Conservation (phyloP, 2,113 vertebrate species). For the Marcusenius ussheri region DNA sequence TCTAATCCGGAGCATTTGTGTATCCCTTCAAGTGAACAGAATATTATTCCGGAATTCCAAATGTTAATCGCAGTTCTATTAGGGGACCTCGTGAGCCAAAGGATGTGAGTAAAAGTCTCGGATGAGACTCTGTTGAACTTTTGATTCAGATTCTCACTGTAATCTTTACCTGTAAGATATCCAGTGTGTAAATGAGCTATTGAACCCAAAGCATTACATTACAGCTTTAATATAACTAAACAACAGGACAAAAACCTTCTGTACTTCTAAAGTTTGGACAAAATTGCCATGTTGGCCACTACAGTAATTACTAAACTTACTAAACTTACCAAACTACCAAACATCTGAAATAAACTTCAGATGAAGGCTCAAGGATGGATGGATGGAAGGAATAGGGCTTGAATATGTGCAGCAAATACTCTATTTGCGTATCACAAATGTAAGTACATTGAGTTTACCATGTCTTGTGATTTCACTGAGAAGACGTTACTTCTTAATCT, state of each 20-base stretch:
- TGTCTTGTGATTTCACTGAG: not conserved
- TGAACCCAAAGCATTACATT: not conserved
- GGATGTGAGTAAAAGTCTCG: not conserved
- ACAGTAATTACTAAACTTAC: not conserved
- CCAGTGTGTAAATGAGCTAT: not conserved
- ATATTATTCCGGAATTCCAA: not conserved
- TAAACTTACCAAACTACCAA: not conserved
- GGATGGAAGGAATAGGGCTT: not conserved
- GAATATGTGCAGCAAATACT: not conserved
- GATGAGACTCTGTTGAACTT: not conserved
- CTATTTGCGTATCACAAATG: not conserved
- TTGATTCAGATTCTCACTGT: not conserved
- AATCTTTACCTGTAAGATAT: not conserved
- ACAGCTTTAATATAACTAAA: not conserved
- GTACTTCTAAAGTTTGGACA: not conserved
- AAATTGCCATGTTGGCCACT: not conserved
- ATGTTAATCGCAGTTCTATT: not conserved
- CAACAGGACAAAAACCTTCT: not conserved
- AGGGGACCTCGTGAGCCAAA: not conserved
- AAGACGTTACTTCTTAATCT: not conserved
- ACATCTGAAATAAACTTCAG: not conserved
- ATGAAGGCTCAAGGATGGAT: not conserved
- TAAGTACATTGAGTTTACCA: not conserved
- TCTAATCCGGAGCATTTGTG: not conserved
- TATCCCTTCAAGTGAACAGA: not conserved